A percentile compares a stretch with the other conserved stretches of the same genome.
Conservation (phyloP, 64 coral and sea anemone species). For the Astreopora myriophthalma region DNA sequence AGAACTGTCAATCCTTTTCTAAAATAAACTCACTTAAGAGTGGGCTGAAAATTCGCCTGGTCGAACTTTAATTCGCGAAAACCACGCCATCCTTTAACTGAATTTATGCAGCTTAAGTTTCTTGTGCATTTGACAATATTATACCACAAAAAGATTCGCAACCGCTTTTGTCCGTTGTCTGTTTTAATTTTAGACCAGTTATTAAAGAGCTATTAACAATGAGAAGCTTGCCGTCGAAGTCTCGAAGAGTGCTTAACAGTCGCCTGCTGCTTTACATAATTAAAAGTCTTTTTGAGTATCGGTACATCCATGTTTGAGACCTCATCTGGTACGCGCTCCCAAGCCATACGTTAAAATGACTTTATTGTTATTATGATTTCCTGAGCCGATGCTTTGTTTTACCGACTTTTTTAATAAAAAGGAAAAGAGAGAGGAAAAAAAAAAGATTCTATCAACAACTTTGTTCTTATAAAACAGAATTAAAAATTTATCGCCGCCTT, state of each 20-base stretch:
- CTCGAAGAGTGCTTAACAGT: background rate
- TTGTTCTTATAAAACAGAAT: too few species aligned
- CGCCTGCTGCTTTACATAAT: background rate
- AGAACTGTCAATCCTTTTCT: background rate
- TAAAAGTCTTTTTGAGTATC: background rate
- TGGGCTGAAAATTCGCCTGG: background rate
- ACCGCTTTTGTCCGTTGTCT: background rate
- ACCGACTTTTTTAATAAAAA: too few species aligned
- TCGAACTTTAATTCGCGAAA: background rate
- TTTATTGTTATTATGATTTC: too few species aligned
- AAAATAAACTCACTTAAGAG: background rate
- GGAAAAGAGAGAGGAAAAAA: too few species aligned
- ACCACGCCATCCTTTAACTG: background rate
- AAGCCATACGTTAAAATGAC: too few species aligned
- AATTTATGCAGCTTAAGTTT: background rate
- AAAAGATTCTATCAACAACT: too few species aligned
- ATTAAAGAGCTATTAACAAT: conserved; percentile 21
- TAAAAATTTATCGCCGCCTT: too few species aligned
- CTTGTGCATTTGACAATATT: background rate
- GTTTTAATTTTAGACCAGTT: conserved; percentile 9
- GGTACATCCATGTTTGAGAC: background rate
- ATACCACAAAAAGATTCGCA: background rate
- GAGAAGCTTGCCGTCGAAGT: background rate
- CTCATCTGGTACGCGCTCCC: background rate
- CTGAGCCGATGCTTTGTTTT: too few species aligned